A percentile compares a stretch with the other conserved stretches of the same genome.
Evolutionary conservation across 1,140 invertebrate species (phyloP).

Genomic region (Leptinotarsa undecemlineata): DNA sequence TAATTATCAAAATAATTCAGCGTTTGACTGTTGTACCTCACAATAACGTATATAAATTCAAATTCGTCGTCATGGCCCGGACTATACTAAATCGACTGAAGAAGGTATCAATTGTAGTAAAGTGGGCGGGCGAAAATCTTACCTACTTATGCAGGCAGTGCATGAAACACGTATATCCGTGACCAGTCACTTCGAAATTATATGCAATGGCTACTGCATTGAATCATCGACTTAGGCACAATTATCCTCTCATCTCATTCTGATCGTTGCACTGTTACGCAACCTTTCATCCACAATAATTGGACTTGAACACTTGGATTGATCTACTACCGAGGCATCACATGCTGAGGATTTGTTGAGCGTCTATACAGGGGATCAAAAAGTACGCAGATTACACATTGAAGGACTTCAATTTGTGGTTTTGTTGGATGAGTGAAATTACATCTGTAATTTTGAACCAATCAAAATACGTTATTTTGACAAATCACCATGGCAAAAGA

Average conservation of each 20-base stretch:
- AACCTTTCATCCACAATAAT: conserved; percentile 12
- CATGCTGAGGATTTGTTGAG: too few species aligned
- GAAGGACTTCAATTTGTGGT: background rate
- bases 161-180: conserved; percentile 39
- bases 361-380: too few species aligned
- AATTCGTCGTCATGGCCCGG: background rate
- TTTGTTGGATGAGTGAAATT: background rate
- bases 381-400: background rate
- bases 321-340: too few species aligned
- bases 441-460: too few species aligned
- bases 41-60: background rate
- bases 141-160: conserved; percentile 37
- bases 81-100: background rate
- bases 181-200: conserved; percentile 38
- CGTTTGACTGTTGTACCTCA: too few species aligned
- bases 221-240: conserved; percentile 30
- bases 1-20: too few species aligned
- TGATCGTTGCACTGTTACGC: conserved; percentile 23
- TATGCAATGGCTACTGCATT: conserved; percentile 38
- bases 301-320: background rate
- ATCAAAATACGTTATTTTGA: too few species aligned
- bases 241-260: conserved; percentile 33
- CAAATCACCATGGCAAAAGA: too few species aligned
- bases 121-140: conserved; percentile 32
- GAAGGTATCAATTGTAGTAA: conserved; percentile 33